phyloP scores from a whole-genome alignment of 2,797 vertebrate species.

The Sternotherus odoratus region DNA sequence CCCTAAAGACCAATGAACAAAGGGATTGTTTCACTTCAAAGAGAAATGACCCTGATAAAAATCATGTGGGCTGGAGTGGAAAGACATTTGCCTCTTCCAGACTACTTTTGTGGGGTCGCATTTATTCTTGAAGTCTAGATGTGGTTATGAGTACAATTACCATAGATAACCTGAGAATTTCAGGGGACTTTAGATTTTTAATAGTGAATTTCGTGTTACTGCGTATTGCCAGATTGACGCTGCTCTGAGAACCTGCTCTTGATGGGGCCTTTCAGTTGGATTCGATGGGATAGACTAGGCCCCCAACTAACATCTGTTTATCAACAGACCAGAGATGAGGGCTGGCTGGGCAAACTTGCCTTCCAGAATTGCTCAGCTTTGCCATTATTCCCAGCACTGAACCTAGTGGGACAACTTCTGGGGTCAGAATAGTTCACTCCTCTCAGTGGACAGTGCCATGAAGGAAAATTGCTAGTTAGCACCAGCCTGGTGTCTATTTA shows the following conservation, averaged over 20 bases:
- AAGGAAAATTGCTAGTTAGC: not conserved
- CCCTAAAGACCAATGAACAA: not conserved
- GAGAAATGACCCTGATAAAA: not conserved
- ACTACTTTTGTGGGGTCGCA: not conserved
- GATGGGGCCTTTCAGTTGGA: not conserved
- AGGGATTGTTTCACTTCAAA: not conserved
- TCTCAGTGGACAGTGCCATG: not conserved
- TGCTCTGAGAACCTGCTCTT: not conserved
- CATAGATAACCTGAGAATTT: not conserved
- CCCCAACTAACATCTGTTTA: not conserved
- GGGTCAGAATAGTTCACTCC: not conserved
- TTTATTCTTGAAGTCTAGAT: not conserved
- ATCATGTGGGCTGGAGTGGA: no score
- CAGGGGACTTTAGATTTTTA: not conserved
- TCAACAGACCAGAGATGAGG: not conserved
- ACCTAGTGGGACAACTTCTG: not conserved
- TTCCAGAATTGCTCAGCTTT: accelerated
- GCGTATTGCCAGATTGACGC: not conserved
- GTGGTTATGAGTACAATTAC: not conserved
- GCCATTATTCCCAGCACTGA: not conserved
- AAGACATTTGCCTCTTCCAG: accelerated
- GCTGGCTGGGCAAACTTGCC: not conserved
- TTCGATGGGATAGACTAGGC: not conserved
- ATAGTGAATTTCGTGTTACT: not conserved
- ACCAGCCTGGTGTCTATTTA: not conserved